Conservation (phyloP, 2,797 vertebrate genomes). For the Phataginus tricuspis region DNA sequence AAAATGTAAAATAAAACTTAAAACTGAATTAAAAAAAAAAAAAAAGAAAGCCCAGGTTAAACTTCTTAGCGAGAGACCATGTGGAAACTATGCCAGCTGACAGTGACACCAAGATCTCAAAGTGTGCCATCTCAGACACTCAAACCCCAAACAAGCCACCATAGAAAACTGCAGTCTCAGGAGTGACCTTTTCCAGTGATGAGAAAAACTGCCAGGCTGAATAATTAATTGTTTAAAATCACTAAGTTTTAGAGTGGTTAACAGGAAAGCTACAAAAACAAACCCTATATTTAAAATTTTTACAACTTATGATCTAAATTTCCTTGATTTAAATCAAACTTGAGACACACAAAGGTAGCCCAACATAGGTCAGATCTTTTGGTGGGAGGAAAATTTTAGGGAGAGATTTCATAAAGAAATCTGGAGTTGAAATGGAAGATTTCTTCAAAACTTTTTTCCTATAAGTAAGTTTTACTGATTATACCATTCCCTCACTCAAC, state of each 20-base stretch:
- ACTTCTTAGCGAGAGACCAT: not conserved
- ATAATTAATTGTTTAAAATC: not conserved
- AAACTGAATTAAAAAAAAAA: too few species aligned
- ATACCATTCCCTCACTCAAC: constrained; percentile 53
- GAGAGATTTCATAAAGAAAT: constrained; percentile 31
- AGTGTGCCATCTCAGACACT: not conserved
- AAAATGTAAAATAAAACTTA: too few species aligned
- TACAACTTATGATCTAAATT: not conserved
- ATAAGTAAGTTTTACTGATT: constrained; percentile 60
- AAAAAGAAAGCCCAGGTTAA: not conserved
- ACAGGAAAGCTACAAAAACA: constrained; percentile 31
- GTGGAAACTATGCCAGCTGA: not conserved
- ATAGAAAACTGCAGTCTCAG: not conserved
- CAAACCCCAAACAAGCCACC: not conserved
- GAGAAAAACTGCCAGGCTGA: not conserved
- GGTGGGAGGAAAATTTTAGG: not conserved
- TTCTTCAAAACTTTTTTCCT: not conserved
- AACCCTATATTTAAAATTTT: not conserved
- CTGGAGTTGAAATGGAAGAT: not conserved
- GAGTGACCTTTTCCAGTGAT: not conserved
- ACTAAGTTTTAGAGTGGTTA: not conserved
- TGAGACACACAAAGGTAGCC: not conserved
- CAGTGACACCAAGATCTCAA: not conserved
- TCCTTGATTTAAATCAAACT: constrained; percentile 7
- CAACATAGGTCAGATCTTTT: not conserved